These are phyloP conservation scores for Plutella xylostella DNA, from an alignment of 2,888 invertebrate genomes.

Conservation along the genomic window DNA sequence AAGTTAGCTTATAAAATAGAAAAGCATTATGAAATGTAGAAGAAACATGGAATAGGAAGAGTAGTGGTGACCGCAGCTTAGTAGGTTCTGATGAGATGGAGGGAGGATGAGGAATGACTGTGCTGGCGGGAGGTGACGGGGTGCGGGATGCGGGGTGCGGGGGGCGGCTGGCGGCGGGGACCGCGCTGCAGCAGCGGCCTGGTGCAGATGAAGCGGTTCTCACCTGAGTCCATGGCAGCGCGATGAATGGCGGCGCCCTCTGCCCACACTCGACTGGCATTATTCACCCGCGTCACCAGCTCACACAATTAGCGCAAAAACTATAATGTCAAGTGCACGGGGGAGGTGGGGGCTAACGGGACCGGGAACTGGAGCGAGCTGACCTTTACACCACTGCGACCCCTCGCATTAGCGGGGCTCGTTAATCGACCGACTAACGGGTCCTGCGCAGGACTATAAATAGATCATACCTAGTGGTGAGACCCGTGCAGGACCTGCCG, in stretches of 20 bases:
- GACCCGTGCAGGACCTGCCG: no score
- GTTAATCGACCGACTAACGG: constrained; percentile 24
- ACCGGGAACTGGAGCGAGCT: neutral
- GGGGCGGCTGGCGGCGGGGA: neutral
- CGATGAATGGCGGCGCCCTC: constrained; percentile 20
- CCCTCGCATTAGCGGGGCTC: neutral
- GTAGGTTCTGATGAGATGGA: neutral
- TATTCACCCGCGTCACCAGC: constrained; percentile 16
- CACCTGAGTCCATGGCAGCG: constrained; percentile 39
- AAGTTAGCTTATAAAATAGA: no score
- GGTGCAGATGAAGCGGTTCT: constrained; percentile 22
- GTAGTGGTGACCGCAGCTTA: no score
- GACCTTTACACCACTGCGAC: neutral
- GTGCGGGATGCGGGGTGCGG: neutral
- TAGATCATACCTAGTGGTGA: neutral
- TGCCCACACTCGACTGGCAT: neutral
- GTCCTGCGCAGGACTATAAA: neutral
- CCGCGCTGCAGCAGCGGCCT: neutral
- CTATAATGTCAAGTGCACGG: constrained; percentile 40
- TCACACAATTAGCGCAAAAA: constrained; percentile 28
- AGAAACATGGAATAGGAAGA: no score
- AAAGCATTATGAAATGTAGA: no score
- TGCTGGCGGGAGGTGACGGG: neutral
- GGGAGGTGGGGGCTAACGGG: constrained; percentile 2
- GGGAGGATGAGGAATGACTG: neutral